Percentiles rank a stretch among this genome's conserved stretches.
Conservation (phyloP, 2,888 invertebrate genomes). For the Magallana nippona region DNA sequence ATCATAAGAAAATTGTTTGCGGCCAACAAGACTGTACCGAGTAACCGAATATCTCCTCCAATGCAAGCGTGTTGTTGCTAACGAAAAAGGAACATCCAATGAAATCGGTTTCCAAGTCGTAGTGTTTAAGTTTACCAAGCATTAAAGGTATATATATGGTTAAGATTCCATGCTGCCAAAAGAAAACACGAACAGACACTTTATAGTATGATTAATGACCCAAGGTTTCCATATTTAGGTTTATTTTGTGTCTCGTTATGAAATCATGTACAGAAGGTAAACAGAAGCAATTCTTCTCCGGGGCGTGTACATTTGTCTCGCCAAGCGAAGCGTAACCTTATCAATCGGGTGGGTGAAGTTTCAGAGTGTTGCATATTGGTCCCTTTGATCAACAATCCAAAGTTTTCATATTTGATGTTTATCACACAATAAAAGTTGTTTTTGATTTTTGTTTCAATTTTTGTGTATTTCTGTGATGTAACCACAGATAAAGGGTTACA, state of each 20-base stretch:
- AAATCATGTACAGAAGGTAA: neutral
- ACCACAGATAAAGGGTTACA: too few relatives aligned
- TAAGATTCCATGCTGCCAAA: conserved; percentile 14
- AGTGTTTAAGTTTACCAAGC: neutral
- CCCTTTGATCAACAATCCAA: neutral
- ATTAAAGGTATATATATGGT: conserved; percentile 3
- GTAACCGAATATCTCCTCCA: conserved; percentile 1
- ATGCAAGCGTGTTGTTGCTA: neutral
- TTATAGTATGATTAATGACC: conserved; percentile 17
- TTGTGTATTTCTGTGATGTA: too few relatives aligned
- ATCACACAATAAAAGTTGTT: neutral
- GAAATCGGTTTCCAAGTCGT: neutral
- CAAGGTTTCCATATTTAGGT: neutral
- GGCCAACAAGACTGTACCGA: neutral
- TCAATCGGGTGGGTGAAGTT: neutral
- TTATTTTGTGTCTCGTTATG: neutral
- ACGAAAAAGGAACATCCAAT: neutral
- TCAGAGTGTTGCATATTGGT: neutral
- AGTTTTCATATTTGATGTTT: neutral
- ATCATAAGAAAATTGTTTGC: conserved; percentile 19
- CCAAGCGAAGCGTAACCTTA: neutral
- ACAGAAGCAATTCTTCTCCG: neutral
- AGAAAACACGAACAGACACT: conserved; percentile 1
- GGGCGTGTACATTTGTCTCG: neutral
- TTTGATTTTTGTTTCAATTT: too few relatives aligned